Evolutionary conservation across 2,113 vertebrate species (phyloP), one percentile per base, ranked within the genome.

Genomic region (Heloderma charlesbogerti): DNA sequence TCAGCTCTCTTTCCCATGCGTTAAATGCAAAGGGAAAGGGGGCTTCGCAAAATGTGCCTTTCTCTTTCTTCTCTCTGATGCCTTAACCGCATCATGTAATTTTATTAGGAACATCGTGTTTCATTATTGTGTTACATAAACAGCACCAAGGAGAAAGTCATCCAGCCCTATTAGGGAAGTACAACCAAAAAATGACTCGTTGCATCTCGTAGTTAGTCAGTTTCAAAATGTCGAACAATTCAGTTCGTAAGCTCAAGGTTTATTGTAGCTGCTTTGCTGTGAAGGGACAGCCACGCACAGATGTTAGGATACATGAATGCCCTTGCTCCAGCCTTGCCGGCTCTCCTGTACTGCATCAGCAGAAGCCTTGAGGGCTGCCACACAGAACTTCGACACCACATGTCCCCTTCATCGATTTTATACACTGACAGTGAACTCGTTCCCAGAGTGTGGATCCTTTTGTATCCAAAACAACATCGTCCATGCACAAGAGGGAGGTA

Each of bases 31-130:
- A 72, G 25, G 40, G 2, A 60, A 57, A 72, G 7, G n/a, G 66
- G 87, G 3, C 37, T 80, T 93, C 95, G 60, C 74, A 94, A 95
- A 95, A 96, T 92, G 92, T 93, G 84, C 95, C 93, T 90, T 63
- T 83, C 91, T 94, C 51, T 74, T 77, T 1, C 81, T 60, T 90
- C 72, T 91, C 71, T 84, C 95, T 95, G 60, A 63, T 78, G 94
- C 43, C 18, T 63, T 63, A 40, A 91, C 37, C 86, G 87, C 60
- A 84, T 69, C 40, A 6, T 90, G 93, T 90, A 90, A 88, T 91
- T 78, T 90, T 93, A 93, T 88, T 91, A 84, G 67, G 87, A 95
- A 89, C 92, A 88, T 90, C 54, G 0, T 89, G 84, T 93, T 94
- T 94, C 79, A 91, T 48, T 84, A 71, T 85, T 91, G 69, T 57